Evolutionary conservation across 2,888 invertebrate species (phyloP).

Genomic region (Nudaria mundana): DNA sequence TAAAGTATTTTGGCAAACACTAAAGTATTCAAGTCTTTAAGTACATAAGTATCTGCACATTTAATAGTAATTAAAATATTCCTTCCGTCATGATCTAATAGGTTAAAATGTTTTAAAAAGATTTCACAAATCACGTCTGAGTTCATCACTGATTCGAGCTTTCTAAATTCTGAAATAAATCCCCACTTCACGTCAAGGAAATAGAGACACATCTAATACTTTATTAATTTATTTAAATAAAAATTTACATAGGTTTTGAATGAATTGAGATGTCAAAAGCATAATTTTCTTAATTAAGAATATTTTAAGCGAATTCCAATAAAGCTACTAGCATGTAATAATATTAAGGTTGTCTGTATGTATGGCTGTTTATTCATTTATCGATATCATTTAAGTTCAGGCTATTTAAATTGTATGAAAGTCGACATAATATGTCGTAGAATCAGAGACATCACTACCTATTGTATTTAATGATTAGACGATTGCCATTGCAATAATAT

Average conservation of each 20-base stretch:
- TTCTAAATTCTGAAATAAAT: conserved; percentile 7
- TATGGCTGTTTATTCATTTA: too few relatives aligned
- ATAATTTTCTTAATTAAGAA: background rate
- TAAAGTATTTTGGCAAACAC: conserved; percentile 11
- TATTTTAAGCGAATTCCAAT: too few relatives aligned
- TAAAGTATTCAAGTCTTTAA: background rate
- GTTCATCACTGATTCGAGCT: background rate
- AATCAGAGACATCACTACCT: too few relatives aligned
- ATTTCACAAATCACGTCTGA: background rate
- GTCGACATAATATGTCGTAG: too few relatives aligned
- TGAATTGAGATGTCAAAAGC: background rate
- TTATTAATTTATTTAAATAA: background rate
- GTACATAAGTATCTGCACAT: too few relatives aligned
- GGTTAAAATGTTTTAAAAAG: background rate
- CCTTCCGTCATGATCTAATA: background rate
- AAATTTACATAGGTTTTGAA: background rate
- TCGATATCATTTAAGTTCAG: too few relatives aligned
- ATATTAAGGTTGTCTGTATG: too few relatives aligned
- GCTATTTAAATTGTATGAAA: too few relatives aligned
- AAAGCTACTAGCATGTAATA: too few relatives aligned
- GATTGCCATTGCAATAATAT: too few relatives aligned
- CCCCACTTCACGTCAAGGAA: conserved; percentile 8
- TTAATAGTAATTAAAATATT: too few relatives aligned
- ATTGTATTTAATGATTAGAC: too few relatives aligned
- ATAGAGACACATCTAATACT: conserved; percentile 2